phyloP scores from a whole-genome alignment of 2,113 vertebrate species.

The Lonchura striata region DNA sequence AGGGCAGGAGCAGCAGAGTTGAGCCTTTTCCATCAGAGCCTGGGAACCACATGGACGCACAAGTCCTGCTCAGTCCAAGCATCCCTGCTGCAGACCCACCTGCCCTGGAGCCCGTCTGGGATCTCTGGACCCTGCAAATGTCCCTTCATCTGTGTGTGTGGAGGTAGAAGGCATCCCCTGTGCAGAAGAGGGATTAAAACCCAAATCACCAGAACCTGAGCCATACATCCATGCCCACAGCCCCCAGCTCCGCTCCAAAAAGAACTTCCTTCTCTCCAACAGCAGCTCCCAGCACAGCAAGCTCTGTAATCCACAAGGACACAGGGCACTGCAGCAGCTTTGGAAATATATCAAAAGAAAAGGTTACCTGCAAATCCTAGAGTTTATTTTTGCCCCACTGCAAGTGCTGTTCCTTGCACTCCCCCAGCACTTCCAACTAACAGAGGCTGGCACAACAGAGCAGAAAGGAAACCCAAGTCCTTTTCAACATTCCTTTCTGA shows the following conservation, averaged over 20 bases:
- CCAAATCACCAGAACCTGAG: background rate
- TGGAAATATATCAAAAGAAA: background rate
- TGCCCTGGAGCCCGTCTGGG: background rate
- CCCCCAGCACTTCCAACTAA: background rate
- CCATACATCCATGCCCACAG: background rate
- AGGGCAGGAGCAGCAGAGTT: background rate
- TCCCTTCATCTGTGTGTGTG: too few species aligned
- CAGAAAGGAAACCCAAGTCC: background rate
- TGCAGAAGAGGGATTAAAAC: background rate
- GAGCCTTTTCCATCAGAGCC: background rate
- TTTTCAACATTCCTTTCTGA: background rate
- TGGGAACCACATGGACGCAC: rapidly evolving
- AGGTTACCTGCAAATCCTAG: background rate
- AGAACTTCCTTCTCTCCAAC: background rate
- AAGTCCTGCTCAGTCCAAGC: background rate
- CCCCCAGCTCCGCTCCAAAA: rapidly evolving
- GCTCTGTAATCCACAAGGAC: background rate
- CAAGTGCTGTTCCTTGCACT: background rate
- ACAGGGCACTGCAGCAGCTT: background rate
- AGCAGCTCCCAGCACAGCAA: background rate
- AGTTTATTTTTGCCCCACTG: background rate
- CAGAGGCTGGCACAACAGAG: background rate
- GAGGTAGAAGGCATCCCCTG: rapidly evolving
- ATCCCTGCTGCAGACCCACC: background rate
- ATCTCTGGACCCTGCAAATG: background rate